Conservation (phyloP, 2,113 vertebrate genomes). For the Chiloscyllium plagiosum region DNA sequence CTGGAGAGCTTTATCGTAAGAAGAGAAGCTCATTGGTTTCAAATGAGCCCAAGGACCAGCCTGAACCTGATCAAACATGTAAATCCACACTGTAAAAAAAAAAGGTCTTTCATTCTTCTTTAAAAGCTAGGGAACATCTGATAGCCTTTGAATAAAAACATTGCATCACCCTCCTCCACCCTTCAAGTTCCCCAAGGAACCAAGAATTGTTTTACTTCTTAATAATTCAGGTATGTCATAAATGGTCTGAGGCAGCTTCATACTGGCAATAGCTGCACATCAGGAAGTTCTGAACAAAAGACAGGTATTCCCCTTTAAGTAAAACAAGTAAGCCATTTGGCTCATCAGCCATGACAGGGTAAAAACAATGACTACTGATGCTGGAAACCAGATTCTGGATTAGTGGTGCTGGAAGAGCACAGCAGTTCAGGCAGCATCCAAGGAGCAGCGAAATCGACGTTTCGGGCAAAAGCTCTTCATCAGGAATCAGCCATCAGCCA, state of each 20-base stretch:
- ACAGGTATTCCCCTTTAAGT: not conserved
- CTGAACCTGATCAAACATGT: not conserved
- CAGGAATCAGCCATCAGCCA: no score
- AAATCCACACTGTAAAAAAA: no score
- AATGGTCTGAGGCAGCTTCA: not conserved
- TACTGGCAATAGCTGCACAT: not conserved
- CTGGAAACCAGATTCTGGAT: no score
- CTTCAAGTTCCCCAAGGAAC: not conserved
- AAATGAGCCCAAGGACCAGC: not conserved
- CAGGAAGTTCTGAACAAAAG: not conserved
- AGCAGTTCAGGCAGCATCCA: no score
- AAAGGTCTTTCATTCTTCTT: not conserved
- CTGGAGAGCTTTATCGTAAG: not conserved
- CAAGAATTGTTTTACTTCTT: not conserved
- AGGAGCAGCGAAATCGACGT: no score
- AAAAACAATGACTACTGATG: no score
- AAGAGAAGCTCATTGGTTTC: not conserved
- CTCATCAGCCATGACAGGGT: not conserved
- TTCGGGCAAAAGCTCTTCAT: no score
- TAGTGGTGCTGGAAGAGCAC: no score
- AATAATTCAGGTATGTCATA: not conserved
- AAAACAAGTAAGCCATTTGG: not conserved
- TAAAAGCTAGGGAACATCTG: not conserved
- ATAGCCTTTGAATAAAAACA: not conserved
- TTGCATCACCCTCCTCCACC: not conserved